Percentiles rank a stretch among this genome's conserved stretches.
Conservation (phyloP, 2,797 vertebrate genomes). For the Thunnus albacares region DNA sequence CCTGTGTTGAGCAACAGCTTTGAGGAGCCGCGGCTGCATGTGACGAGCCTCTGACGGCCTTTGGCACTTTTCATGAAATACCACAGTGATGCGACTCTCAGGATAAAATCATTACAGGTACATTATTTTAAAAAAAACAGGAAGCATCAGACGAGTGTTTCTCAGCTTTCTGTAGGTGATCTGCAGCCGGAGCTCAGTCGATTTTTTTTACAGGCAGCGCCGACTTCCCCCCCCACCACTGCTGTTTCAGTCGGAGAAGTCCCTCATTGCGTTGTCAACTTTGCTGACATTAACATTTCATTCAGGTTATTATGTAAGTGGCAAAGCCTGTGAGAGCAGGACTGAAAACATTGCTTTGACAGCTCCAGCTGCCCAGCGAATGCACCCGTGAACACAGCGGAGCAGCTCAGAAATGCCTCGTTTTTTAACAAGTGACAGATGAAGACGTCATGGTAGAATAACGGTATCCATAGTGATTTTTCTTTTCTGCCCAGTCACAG, state of each 20-base stretch:
- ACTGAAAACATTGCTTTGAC: constrained; percentile 66
- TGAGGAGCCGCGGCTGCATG: constrained; percentile 1
- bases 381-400: rapidly evolving
- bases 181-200: not conserved
- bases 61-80: constrained; percentile 37
- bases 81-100: constrained; percentile 32
- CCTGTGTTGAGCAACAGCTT: constrained; percentile 26
- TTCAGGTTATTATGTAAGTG: constrained; percentile 67
- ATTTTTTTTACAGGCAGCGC: not conserved
- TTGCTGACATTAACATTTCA: constrained; percentile 75
- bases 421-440: constrained; percentile 33
- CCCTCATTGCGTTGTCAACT: constrained; percentile 54
- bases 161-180: constrained; percentile 21
- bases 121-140: constrained; percentile 26
- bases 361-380: constrained; percentile 57
- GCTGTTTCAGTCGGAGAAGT: constrained; percentile 23
- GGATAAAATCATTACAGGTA: constrained; percentile 28
- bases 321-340: constrained; percentile 46
- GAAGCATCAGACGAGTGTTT: not conserved
- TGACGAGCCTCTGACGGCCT: constrained; percentile 19
- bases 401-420: not conserved
- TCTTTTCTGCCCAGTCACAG: not conserved
- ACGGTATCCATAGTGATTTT: not conserved
- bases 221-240: not conserved
- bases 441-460: constrained; percentile 21